Base-by-base conservation (phyloP, 2,888 invertebrate genomes). In the Coronaproctus castanopsis region DNA sequence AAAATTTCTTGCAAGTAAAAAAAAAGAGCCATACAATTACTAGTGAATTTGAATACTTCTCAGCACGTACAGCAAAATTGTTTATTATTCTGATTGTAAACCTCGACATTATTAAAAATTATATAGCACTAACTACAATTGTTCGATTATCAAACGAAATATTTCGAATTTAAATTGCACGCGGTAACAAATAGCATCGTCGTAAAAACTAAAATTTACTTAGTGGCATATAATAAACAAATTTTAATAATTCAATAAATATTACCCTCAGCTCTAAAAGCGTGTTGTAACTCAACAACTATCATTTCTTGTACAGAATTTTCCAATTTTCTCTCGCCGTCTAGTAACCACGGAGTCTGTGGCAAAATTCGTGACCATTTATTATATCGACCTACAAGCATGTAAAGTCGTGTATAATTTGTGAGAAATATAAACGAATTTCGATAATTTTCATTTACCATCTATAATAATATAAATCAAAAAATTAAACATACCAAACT, bases 261-360 rank as follows among this genome's bases (percentile, higher is more conserved):
- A 21, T 55, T 51, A 59, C 77, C 72, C 66, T 75, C 71, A 50
- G 77, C 78, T 72, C 71, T 75, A 64, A 82, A 80, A 22, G 77
- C 69, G 21, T 78, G 72, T 1, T 78, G 75, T 20, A 93, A 73
- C 8, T 77, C 77, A 58, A 77, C 76, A 67, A 83, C 83, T 63
- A 96, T 83, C 62, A 89, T 77, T 73, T 96, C 95, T 71, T 93
- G 88, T 1, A 96, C 87, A 0, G 93, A 93, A n/a, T 83, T 81
- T 65, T 84, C 83, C 76, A 86, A 80, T 65, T 85, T 80, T 57
- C 86, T 77, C 63, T 80, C 78, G 0, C 91, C 89, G 65, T 85
- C 80, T 58, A 92, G 75, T 58, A 91, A 72, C 95, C 96, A 97
- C 1, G 96, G 96, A 0, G 93, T 91, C 75, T 98, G 97, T 57